These are phyloP conservation scores for Amyelois transitella DNA, from an alignment of 1,140 invertebrate genomes.

Conservation along the genomic window DNA sequence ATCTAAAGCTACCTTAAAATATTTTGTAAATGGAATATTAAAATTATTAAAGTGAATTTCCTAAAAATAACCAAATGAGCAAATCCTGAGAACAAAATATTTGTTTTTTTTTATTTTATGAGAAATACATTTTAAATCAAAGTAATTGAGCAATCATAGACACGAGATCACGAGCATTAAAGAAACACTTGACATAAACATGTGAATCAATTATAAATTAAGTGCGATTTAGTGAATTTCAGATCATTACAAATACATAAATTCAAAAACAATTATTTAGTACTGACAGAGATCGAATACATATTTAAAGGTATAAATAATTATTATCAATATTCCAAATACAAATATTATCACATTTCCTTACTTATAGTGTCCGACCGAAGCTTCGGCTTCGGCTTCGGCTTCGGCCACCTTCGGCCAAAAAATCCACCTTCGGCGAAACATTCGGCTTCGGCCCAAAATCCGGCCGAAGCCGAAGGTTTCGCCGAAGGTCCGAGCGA, in stretches of 20 bases:
- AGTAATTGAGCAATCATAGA: neutral
- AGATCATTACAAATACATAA: neutral
- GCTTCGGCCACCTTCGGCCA: no score
- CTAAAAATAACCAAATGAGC: constrained; percentile 10
- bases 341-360: constrained; percentile 73
- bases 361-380: no score
- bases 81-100: neutral
- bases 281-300: no score
- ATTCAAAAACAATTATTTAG: neutral
- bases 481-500: no score
- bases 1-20: constrained; percentile 56
- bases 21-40: constrained; percentile 72
- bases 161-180: neutral
- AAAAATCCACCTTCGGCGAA: no score
- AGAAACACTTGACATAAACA: neutral
- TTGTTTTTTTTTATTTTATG: neutral
- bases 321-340: constrained; percentile 69
- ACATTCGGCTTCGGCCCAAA: no score
- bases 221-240: no score
- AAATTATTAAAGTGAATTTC: constrained; percentile 20
- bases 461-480: no score
- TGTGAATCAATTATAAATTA: no score
- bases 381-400: no score
- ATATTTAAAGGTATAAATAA: constrained; percentile 8
- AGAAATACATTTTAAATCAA: neutral